Percentiles rank a stretch among this genome's conserved stretches.
Conservation (phyloP, 53 echinoderm and acorn worm genomes). For the Arbacia lixula region DNA sequence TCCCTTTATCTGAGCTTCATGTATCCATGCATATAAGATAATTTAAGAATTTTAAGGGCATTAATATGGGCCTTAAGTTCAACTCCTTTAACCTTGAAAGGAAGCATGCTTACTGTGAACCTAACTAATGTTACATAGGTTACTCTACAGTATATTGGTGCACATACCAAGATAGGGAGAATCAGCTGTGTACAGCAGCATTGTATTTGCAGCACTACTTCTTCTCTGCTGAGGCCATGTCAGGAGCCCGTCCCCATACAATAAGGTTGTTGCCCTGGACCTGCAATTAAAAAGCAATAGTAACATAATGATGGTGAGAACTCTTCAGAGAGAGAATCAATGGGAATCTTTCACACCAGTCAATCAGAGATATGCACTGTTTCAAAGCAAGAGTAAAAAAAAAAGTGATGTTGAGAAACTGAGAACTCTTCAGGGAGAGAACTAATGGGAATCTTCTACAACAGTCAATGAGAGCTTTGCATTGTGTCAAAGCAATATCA, state of each 20-base stretch:
- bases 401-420: not conserved
- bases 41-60: no score
- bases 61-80: no score
- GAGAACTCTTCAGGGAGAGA: not conserved
- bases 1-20: no score
- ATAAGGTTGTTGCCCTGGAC: not conserved
- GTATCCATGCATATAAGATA: no score
- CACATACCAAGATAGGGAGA: not conserved
- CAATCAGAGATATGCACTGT: not conserved
- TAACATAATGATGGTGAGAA: not conserved
- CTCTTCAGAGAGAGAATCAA: not conserved
- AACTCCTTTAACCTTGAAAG: no score
- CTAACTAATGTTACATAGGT: not conserved
- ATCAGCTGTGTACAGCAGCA: not conserved
- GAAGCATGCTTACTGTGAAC: no score
- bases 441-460: no score
- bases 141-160: not conserved
- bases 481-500: not conserved
- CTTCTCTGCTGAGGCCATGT: not conserved
- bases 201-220: not conserved
- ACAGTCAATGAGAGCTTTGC: no score
- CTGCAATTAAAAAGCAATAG: not conserved
- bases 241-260: slow-evolving; percentile 8
- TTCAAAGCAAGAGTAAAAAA: not conserved
- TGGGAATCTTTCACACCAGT: not conserved